Conservation (phyloP, 1,140 invertebrate genomes). For the Drosophila punjabiensis region DNA sequence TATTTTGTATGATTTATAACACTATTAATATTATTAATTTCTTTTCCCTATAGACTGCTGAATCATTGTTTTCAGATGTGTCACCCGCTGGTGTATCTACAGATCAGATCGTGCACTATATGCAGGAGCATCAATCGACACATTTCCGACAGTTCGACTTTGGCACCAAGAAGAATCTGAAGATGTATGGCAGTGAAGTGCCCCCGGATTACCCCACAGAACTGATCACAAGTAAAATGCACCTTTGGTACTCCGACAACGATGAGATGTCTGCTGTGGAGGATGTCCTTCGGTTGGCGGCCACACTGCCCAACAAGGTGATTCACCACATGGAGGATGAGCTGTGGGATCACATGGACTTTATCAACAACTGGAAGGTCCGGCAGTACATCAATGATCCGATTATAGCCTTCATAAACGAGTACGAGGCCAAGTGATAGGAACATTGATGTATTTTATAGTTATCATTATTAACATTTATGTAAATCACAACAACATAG, state of each 20-base stretch:
- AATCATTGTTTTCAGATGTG: slow-evolving; percentile 87
- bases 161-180: slow-evolving; percentile 82
- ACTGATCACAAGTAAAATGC: slow-evolving; percentile 84
- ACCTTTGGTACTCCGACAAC: slow-evolving; percentile 89
- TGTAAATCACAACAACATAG: slow-evolving; percentile 1
- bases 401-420: slow-evolving; percentile 85
- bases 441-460: background rate
- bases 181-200: slow-evolving; percentile 75
- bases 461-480: background rate
- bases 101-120: slow-evolving; percentile 90
- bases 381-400: slow-evolving; percentile 82
- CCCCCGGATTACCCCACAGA: slow-evolving; percentile 87
- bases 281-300: slow-evolving; percentile 25
- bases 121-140: slow-evolving; percentile 86
- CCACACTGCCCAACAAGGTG: slow-evolving; percentile 33
- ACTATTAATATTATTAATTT: background rate
- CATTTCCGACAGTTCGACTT: slow-evolving; percentile 85
- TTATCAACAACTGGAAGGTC: slow-evolving; percentile 85
- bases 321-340: slow-evolving; percentile 50
- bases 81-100: slow-evolving; percentile 91
- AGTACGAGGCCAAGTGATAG: slow-evolving; percentile 36
- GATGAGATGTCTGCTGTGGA: slow-evolving; percentile 85
- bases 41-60: slow-evolving; percentile 82
- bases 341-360: slow-evolving; percentile 74
- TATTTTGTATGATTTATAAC: background rate